A percentile compares a stretch with the other conserved stretches of the same genome.
Evolutionary conservation across 2,113 vertebrate genomes (phyloP).

Genomic region (Arothron firmamentum): DNA sequence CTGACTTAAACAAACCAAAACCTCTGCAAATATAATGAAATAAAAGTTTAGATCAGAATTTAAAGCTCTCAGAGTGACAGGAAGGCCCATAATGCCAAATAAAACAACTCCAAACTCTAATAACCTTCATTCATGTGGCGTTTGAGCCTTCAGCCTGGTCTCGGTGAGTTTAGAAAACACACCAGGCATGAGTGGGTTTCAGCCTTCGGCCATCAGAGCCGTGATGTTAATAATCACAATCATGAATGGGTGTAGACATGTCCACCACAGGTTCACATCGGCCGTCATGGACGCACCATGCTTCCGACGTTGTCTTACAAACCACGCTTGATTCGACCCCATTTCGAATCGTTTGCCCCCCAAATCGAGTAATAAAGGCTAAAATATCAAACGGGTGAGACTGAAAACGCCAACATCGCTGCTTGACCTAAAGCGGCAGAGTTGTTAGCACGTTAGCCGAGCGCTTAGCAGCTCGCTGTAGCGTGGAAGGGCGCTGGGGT

Average conservation of each 20-base stretch:
- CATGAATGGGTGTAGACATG: conserved; percentile 30
- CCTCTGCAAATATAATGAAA: too few species aligned
- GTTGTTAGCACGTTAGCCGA: conserved; percentile 56
- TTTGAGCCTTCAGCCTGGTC: not conserved
- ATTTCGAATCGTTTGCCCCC: not conserved
- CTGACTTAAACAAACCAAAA: too few species aligned
- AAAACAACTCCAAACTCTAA: not conserved
- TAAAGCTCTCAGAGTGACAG: too few species aligned
- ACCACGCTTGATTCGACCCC: not conserved
- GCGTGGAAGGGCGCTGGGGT: conserved; percentile 12
- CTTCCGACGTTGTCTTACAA: not conserved
- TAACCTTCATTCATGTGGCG: not conserved
- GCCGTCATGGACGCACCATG: too few species aligned
- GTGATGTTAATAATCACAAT: not conserved
- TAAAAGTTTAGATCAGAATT: too few species aligned
- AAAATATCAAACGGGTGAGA: not conserved
- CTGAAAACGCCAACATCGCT: conserved; percentile 9
- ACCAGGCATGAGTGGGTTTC: not conserved
- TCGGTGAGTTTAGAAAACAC: not conserved
- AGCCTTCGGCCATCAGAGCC: too few species aligned
- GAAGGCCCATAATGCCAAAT: conserved; percentile 1
- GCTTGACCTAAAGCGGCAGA: conserved; percentile 19
- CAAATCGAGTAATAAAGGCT: not conserved
- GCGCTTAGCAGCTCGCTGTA: conserved; percentile 26
- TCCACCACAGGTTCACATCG: too few species aligned